phyloP scores from a whole-genome alignment of 2,797 vertebrate genomes.

The Spheniscus humboldti region DNA sequence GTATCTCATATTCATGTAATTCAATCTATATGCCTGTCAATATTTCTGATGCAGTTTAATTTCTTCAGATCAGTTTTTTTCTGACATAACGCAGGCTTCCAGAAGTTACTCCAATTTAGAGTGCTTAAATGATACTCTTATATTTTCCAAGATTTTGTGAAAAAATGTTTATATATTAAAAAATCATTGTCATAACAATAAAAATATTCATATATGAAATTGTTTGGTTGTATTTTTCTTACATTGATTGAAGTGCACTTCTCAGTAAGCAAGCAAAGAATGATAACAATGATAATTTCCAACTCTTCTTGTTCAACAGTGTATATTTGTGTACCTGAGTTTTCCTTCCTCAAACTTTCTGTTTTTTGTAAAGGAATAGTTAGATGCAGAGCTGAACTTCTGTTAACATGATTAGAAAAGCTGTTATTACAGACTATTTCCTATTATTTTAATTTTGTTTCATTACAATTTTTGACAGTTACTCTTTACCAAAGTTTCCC shows the following conservation, averaged over 20 bases:
- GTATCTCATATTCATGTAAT: slow-evolving; percentile 47
- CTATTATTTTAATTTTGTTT: slow-evolving; percentile 73
- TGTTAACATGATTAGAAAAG: slow-evolving; percentile 69
- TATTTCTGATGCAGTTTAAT: slow-evolving; percentile 68
- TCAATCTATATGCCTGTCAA: slow-evolving; percentile 63
- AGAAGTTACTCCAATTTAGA: slow-evolving; percentile 3
- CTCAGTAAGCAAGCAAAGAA: not conserved
- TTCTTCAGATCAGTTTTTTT: slow-evolving; percentile 48
- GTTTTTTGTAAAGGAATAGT: not conserved
- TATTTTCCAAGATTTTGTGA: slow-evolving; percentile 11
- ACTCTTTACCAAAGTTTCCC: slow-evolving; percentile 72
- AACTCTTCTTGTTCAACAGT: not conserved
- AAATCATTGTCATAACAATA: slow-evolving; percentile 38
- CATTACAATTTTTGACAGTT: slow-evolving; percentile 75
- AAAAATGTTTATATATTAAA: not conserved
- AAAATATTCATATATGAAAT: slow-evolving; percentile 1
- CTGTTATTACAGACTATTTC: slow-evolving; percentile 66
- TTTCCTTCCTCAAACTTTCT: slow-evolving; percentile 12
- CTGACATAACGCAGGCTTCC: slow-evolving; percentile 31
- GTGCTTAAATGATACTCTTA: not conserved
- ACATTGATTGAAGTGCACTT: not conserved
- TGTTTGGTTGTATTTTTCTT: slow-evolving; percentile 10
- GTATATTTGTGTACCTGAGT: not conserved
- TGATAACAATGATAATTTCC: not conserved
- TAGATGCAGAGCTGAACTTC: slow-evolving; percentile 52